Evolutionary conservation across 1,140 invertebrate species (phyloP).

Genomic region (Cephus cinctus): DNA sequence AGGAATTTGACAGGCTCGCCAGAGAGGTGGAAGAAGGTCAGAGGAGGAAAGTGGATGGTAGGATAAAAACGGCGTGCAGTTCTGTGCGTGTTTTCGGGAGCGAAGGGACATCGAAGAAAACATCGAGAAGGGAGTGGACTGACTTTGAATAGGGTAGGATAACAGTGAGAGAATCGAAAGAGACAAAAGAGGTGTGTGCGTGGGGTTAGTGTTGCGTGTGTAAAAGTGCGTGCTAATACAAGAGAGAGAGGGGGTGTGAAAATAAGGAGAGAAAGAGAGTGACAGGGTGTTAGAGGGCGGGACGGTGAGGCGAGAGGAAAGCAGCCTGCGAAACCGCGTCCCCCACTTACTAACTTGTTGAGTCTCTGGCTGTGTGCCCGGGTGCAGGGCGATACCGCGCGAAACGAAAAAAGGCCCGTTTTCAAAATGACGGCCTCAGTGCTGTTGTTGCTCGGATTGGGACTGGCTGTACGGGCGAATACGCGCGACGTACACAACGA

Average conservation of each 20-base stretch:
- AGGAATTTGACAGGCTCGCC: not conserved
- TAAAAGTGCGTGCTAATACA: no score
- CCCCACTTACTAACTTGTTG: no score
- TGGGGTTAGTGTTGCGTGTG: no score
- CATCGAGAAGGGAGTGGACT: no score
- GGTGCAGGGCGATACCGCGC: not conserved
- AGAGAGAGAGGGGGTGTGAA: not conserved
- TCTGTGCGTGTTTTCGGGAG: conserved; percentile 7
- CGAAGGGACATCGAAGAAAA: conserved; percentile 4
- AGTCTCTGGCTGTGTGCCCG: not conserved
- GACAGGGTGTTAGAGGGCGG: not conserved
- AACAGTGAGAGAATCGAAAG: no score
- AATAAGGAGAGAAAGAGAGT: conserved; percentile 1
- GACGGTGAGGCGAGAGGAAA: conserved; percentile 2
- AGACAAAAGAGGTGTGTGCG: no score
- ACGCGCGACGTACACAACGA: conserved; percentile 65
- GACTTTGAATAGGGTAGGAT: not conserved
- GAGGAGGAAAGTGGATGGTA: no score
- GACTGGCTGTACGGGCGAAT: conserved; percentile 21
- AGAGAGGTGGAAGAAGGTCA: not conserved
- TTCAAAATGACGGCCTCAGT: conserved; percentile 1
- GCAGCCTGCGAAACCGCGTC: no score
- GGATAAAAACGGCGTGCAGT: no score
- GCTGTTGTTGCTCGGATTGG: conserved; percentile 7
- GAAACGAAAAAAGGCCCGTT: not conserved